Base-by-base conservation (phyloP, 2,797 vertebrate genomes). In the Apogon talboti region DNA sequence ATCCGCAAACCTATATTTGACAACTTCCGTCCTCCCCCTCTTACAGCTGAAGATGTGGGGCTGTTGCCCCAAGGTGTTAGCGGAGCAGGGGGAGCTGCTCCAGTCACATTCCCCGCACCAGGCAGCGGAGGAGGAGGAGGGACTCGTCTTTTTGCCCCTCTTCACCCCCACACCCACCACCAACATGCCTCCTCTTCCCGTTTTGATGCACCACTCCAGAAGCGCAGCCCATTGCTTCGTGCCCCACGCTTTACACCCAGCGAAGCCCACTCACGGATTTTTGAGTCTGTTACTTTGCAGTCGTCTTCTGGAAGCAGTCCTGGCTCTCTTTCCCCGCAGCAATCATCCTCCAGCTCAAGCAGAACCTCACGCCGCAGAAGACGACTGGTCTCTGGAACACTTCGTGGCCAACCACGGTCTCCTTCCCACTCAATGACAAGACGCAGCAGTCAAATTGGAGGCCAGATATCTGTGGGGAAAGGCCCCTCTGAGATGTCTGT, bases 391-490 rank as follows among this genome's bases (percentile, higher is more conserved):
- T 44, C 89, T 0, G 87, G 92, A 88, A 78, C 93, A 80, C 41
- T 94, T 86, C 89, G 94, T 81, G 93, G 94, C 0, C 96, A 98
- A 12, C 93, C 96, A 13, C 92, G 96, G 44, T 99, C 98, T 77
- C 97, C 97, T 40, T 98, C 97, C 0, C 98, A 99, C 91, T 97
- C 96, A 68, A 99, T 99, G 98, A 96, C 96, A 79, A 97, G 96
- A 2, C 94, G 98, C 89, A 99, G 98, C 18, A 93, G 93, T 87
- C 94, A 94, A 77, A 86, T 88, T 3, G 91, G 90, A 43, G 75
- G 83, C 45, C 92, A 74, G 57, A 68, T 84, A 11, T 68, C 83
- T 6, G 44, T 62, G 44, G 67, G 83, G 58, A 91, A 88, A 83
- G 52, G 76, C 48, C 82, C 93, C 66, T 92, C 95, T 30, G 95